phyloP scores from a whole-genome alignment of 2,113 vertebrate species.

The Zosterops japonicus region DNA sequence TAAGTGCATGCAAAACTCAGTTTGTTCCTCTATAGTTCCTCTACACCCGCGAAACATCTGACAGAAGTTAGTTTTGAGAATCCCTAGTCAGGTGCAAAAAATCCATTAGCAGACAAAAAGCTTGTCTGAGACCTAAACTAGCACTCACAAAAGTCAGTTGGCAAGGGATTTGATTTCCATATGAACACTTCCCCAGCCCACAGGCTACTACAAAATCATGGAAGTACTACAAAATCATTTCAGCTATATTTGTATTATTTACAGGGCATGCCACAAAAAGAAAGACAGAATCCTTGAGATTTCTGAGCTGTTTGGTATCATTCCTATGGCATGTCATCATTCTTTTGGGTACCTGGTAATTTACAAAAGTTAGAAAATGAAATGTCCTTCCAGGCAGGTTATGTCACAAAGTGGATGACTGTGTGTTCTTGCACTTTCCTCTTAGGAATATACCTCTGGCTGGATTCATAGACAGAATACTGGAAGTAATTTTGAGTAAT shows the following conservation, averaged over 20 bases:
- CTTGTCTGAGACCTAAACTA: neutral
- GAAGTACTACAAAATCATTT: neutral
- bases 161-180: neutral
- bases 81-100: neutral
- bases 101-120: neutral
- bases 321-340: neutral
- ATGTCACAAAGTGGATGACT: neutral
- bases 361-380: neutral
- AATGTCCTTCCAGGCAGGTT: neutral
- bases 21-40: neutral
- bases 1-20: neutral
- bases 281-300: neutral
- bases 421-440: neutral
- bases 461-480: neutral
- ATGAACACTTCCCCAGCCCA: neutral
- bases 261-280: neutral
- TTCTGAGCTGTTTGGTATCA: neutral
- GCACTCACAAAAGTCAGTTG: neutral
- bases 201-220: neutral
- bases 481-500: neutral
- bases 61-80: neutral
- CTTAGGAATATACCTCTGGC: neutral
- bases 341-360: neutral
- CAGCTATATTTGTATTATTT: neutral
- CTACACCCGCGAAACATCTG: neutral